Evolutionary conservation across 2,888 invertebrate genomes (phyloP).

Genomic region (Eupeodes luniger): DNA sequence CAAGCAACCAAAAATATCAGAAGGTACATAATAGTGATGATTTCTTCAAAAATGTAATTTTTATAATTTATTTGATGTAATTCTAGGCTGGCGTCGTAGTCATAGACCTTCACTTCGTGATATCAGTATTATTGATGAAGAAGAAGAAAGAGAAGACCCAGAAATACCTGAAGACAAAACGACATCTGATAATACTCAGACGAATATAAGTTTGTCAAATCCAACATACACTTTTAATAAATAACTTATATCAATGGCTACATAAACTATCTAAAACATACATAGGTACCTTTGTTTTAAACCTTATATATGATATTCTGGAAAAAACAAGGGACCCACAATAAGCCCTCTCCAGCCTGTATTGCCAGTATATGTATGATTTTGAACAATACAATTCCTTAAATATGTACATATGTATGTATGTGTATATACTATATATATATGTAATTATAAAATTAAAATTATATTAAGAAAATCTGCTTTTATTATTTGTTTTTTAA

Average conservation of each 20-base stretch:
- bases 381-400: not conserved
- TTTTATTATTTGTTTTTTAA: too few species aligned
- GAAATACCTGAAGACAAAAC: constrained; percentile 82
- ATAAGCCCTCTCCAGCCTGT: not conserved
- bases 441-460: too few species aligned
- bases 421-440: too few species aligned
- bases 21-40: constrained; percentile 84
- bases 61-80: constrained; percentile 7
- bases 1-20: constrained; percentile 87
- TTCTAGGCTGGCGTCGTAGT: constrained; percentile 90
- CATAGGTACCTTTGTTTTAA: too few species aligned
- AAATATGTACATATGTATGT: too few species aligned
- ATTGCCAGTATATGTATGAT: constrained; percentile 3
- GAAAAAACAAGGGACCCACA: not conserved
- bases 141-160: constrained; percentile 88
- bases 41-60: not conserved
- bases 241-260: not conserved
- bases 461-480: too few species aligned
- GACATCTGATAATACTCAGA: constrained; percentile 82
- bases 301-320: not conserved
- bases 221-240: constrained; percentile 78
- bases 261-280: too few species aligned
- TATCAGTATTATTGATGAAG: constrained; percentile 94
- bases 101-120: constrained; percentile 93
- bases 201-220: constrained; percentile 80